These are phyloP conservation scores for Lomographa bimaculata DNA, from an alignment of 2,888 invertebrate genomes.

Conservation along the genomic window DNA sequence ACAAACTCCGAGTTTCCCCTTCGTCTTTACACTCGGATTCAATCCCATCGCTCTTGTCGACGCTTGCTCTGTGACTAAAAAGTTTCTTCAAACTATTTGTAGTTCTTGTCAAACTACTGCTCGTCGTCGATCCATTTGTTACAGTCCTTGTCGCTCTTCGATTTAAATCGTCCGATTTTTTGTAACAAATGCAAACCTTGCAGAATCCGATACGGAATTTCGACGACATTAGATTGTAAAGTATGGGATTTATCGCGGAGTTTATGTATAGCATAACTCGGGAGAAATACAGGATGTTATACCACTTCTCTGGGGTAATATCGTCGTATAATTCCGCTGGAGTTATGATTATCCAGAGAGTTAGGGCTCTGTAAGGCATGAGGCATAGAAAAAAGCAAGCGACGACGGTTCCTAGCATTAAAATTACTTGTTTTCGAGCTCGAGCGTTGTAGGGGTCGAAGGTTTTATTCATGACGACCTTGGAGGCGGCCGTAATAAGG, in stretches of 20 bases:
- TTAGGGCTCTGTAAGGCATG: constrained; percentile 93
- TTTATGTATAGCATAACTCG: constrained; percentile 94
- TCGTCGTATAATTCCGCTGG: constrained; percentile 87
- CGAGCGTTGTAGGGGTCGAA: constrained; percentile 88
- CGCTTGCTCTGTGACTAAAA: constrained; percentile 68
- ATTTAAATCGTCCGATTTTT: constrained; percentile 67
- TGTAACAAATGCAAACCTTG: constrained; percentile 85
- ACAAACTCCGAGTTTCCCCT: constrained; percentile 48
- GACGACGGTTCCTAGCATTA: constrained; percentile 94
- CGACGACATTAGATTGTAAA: constrained; percentile 96
- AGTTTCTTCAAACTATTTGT: constrained; percentile 83
- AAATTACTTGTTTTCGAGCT: constrained; percentile 91
- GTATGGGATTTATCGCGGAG: constrained; percentile 94
- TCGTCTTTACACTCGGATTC: constrained; percentile 61
- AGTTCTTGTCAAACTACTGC: constrained; percentile 84
- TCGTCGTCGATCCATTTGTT: constrained; percentile 85
- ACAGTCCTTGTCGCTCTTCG: constrained; percentile 76
- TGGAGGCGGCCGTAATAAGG: constrained; percentile 88
- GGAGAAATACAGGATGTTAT: constrained; percentile 92
- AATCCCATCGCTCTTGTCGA: constrained; percentile 63
- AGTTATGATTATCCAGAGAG: constrained; percentile 91
- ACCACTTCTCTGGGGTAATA: constrained; percentile 90
- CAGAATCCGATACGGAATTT: constrained; percentile 93
- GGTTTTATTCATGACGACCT: constrained; percentile 88
- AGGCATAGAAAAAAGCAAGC: constrained; percentile 94